These are phyloP conservation scores for Lampris incognitus DNA, from an alignment of 2,113 vertebrate genomes.

Conservation along the genomic window DNA sequence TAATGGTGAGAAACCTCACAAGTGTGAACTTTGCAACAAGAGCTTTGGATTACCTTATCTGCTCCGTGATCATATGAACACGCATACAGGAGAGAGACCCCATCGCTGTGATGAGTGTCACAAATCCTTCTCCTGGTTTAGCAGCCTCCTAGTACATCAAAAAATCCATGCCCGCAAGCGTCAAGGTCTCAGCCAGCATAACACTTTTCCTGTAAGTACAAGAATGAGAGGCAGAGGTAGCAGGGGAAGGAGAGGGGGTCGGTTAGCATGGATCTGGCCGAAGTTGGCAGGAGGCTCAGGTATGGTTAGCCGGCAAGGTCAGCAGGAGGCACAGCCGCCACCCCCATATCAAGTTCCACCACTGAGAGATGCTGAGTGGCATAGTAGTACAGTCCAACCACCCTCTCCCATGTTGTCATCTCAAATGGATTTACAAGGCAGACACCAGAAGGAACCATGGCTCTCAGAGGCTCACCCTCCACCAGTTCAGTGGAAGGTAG, in stretches of 20 bases:
- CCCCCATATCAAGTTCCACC: constrained; percentile 40
- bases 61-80: constrained; percentile 85
- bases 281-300: constrained; percentile 51
- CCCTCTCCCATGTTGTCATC: constrained; percentile 47
- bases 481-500: constrained; percentile 71
- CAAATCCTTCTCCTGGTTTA: constrained; percentile 84
- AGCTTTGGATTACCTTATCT: constrained; percentile 83
- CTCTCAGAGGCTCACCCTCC: constrained; percentile 44
- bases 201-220: constrained; percentile 41
- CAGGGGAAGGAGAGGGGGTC: constrained; percentile 65
- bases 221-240: constrained; percentile 58
- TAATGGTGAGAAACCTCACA: constrained; percentile 82
- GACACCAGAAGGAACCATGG: constrained; percentile 52
- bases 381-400: constrained; percentile 29
- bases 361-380: constrained; percentile 57
- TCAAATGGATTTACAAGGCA: constrained; percentile 48
- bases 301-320: background rate
- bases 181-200: constrained; percentile 61
- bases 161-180: constrained; percentile 82
- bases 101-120: constrained; percentile 82
- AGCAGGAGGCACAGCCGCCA: constrained; percentile 19
- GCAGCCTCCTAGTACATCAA: constrained; percentile 83
- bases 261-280: constrained; percentile 52
- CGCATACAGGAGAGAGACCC: constrained; percentile 84
- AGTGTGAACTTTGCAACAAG: constrained; percentile 81